These are phyloP conservation scores for Zaprionus kolodkinae DNA, from an alignment of 1,140 invertebrate genomes.

Conservation along the genomic window DNA sequence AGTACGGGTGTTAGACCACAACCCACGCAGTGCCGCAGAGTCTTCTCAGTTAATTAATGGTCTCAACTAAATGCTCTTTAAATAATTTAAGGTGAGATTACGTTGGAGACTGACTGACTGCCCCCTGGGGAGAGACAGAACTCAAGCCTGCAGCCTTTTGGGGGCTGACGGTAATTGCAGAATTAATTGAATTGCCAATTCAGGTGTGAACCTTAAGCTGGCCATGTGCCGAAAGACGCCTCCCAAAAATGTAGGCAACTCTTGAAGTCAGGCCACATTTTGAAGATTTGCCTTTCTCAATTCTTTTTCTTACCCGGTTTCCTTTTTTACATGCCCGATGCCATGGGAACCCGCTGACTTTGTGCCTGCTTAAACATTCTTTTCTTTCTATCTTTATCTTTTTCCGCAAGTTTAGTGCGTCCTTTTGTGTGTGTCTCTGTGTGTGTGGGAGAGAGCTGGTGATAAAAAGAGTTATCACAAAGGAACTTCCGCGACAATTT, in stretches of 20 bases:
- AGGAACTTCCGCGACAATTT: slow-evolving; percentile 14
- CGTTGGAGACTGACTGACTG: neutral
- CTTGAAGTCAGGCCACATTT: neutral
- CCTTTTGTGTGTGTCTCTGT: slow-evolving; percentile 17
- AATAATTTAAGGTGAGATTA: slow-evolving; percentile 17
- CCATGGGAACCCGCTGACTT: slow-evolving; percentile 5
- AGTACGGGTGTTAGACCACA: neutral
- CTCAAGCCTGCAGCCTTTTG: too few species aligned
- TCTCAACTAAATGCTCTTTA: neutral
- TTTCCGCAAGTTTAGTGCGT: slow-evolving; percentile 12
- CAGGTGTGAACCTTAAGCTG: slow-evolving; percentile 58
- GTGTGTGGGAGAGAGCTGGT: too few species aligned
- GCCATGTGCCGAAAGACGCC: neutral
- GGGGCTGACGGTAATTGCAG: slow-evolving; percentile 45
- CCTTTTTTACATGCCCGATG: neutral
- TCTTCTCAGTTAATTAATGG: slow-evolving; percentile 16
- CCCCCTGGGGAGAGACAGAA: neutral
- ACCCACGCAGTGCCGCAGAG: neutral
- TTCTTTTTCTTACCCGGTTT: neutral
- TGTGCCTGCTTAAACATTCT: slow-evolving; percentile 5
- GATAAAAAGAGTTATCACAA: slow-evolving; percentile 20
- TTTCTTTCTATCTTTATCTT: slow-evolving; percentile 11
- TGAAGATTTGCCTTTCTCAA: neutral
- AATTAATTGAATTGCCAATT: slow-evolving; percentile 70
- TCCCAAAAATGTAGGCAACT: neutral